Conservation (phyloP, 2,797 vertebrate species). For the Threskiornis aethiopicus region DNA sequence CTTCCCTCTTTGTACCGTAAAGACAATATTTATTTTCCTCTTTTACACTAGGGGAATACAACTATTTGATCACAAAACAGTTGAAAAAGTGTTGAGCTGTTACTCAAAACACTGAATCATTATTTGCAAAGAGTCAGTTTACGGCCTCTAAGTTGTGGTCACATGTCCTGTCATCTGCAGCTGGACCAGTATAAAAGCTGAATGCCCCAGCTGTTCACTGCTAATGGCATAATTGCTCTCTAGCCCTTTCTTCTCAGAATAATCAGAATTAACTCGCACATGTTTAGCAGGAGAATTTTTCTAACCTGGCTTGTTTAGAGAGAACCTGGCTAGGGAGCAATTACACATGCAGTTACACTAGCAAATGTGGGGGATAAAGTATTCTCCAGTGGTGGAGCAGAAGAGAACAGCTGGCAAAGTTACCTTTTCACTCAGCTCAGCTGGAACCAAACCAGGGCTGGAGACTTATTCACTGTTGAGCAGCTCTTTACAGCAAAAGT, state of each 20-base stretch:
- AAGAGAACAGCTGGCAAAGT: not conserved
- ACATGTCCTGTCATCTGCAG: not conserved
- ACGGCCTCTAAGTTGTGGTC: not conserved
- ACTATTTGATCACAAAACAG: not conserved
- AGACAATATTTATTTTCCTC: not conserved
- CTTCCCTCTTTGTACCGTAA: not conserved
- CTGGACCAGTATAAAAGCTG: not conserved
- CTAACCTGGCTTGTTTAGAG: not conserved
- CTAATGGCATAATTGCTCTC: not conserved
- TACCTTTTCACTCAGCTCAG: not conserved
- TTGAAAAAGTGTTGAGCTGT: not conserved
- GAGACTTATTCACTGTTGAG: not conserved
- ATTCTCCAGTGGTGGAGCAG: not conserved
- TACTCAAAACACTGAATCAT: not conserved
- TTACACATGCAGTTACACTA: not conserved
- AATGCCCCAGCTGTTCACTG: not conserved
- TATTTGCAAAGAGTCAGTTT: not conserved
- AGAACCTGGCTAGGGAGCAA: not conserved
- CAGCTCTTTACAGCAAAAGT: not conserved
- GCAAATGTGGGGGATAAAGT: not conserved
- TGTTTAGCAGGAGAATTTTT: not conserved
- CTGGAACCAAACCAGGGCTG: not conserved
- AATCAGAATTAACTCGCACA: not conserved
- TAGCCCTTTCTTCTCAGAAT: not conserved
- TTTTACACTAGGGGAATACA: not conserved